Evolutionary conservation across 2,113 vertebrate species (phyloP), one percentile per base, ranked within the genome.

Genomic region (Macrotis lagotis): DNA sequence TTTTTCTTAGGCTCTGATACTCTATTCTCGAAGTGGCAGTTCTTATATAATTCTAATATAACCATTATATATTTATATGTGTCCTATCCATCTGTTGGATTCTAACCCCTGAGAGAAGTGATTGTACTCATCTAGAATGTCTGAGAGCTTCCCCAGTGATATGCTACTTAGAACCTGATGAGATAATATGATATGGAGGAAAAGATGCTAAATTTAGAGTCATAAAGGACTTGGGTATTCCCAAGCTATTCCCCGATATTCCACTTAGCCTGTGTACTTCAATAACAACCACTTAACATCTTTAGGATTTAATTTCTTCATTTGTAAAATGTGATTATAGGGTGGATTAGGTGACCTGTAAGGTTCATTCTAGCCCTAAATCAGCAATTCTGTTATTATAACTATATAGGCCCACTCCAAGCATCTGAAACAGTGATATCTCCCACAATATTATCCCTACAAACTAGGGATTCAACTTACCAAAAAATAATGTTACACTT

Each of bases 401-500:
- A 4, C 37, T 83, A 44, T 24, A 24, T 44, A 22, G 19, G 5
- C 66, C 26, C 44, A 83, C n/a, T 44, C 16, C 5, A 22, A 22
- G 19, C 37, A 83, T n/a, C 3, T n/a, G 16, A 14, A 83, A 44
- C 66, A 44, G n/a, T 83, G n/a, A 44, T 22, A 74, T 19, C 1
- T 83, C 19, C 19, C 66, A 44, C n/a, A 44, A 7, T 44, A 83
- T 24, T 83, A 83, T 83, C 66, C 66, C 44, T 44, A 44, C 19
- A 44, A 83, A 44, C n/a, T 44, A 83, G 66, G 16, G 26, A 51
- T 51, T n/a, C 50, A 88, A 97, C 99, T 96, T 97, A 99, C 99
- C 99, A 74, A 99, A 98, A 95, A 99, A 98, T 50, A 98, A 95
- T 0, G 98, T 97, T 49, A 98, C 98, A 3, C 96, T 98, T 94